phyloP scores from a whole-genome alignment of 2,888 invertebrate genomes.

The Cheilosia grossa region DNA sequence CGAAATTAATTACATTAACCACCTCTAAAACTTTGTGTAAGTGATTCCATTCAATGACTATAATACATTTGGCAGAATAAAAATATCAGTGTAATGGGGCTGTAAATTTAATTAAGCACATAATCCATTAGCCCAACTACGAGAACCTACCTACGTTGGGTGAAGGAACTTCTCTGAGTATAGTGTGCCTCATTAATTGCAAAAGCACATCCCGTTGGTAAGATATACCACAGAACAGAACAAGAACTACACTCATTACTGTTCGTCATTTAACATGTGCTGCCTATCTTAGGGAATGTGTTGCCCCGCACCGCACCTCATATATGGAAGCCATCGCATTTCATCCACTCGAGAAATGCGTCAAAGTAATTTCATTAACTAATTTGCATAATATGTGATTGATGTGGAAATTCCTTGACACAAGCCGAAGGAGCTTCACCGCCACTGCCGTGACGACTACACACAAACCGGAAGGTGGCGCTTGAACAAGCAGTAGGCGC shows the following conservation, averaged over 20 bases:
- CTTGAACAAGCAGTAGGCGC: constrained; percentile 36
- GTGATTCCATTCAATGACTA: constrained; percentile 58
- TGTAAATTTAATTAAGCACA: constrained; percentile 72
- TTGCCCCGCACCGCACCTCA: not conserved
- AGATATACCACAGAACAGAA: not conserved
- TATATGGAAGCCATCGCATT: constrained; percentile 26
- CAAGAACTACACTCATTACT: constrained; percentile 12
- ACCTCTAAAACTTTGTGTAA: constrained; percentile 27
- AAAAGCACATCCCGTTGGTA: constrained; percentile 24
- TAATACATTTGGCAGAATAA: not conserved
- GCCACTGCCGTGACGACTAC: not conserved
- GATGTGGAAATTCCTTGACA: constrained; percentile 69
- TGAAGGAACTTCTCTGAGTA: constrained; percentile 27
- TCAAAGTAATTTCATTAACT: constrained; percentile 74
- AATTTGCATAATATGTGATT: constrained; percentile 75
- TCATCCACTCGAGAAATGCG: constrained; percentile 69
- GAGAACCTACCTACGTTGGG: not conserved
- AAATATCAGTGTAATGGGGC: constrained; percentile 48
- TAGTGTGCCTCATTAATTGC: constrained; percentile 56
- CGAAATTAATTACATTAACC: constrained; percentile 8
- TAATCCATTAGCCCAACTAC: constrained; percentile 61
- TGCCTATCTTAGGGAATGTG: constrained; percentile 6
- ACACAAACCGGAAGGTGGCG: constrained; percentile 17
- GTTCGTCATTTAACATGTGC: constrained; percentile 36
- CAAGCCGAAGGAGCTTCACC: constrained; percentile 37